A percentile compares a stretch with the other conserved stretches of the same genome.
phyloP scores from a whole-genome alignment of 2,113 vertebrate genomes.

The Murina feae region DNA sequence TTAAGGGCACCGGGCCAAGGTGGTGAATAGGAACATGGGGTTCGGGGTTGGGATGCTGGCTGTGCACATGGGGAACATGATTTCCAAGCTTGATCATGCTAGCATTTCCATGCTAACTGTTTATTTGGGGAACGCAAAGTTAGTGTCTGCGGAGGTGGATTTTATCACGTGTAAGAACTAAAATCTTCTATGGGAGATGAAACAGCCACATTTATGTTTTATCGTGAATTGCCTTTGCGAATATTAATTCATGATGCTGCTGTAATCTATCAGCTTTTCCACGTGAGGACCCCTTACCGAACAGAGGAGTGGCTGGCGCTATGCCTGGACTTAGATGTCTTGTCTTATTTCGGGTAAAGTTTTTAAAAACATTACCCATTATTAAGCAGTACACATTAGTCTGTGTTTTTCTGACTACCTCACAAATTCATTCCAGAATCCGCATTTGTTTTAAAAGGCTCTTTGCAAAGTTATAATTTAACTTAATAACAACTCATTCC shows the following conservation, averaged over 20 bases:
- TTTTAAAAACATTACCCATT: neutral
- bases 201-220: neutral
- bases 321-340: neutral
- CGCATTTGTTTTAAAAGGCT: neutral
- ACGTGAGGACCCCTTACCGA: neutral
- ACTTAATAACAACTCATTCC: neutral
- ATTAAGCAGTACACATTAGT: neutral
- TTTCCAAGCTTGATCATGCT: neutral
- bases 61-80: neutral
- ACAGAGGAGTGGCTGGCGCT: neutral
- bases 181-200: neutral
- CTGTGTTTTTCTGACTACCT: neutral
- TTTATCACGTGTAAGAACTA: neutral
- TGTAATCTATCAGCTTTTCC: neutral
- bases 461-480: neutral
- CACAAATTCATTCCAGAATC: neutral
- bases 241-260: neutral
- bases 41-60: neutral
- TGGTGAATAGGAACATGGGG: neutral
- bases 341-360: neutral
- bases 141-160: neutral
- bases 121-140: neutral
- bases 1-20: neutral
- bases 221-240: neutral
- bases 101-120: neutral